Evolutionary conservation across 2,797 vertebrate species (phyloP).

Genomic region (Chlorospingus flavigularis): DNA sequence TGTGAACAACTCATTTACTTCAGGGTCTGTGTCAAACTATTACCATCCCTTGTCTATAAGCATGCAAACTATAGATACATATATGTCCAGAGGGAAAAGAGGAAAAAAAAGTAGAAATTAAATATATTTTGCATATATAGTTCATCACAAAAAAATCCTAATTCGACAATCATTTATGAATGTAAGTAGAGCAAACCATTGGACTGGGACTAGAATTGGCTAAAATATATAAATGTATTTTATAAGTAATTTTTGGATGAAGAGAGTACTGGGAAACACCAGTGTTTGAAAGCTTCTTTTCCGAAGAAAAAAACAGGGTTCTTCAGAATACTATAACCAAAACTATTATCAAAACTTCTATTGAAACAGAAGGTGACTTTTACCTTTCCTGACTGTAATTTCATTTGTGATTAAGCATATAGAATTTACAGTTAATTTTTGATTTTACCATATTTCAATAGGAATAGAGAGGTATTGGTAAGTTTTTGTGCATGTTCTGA

Average conservation of each 20-base stretch:
- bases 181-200: not conserved
- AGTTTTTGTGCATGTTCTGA: not conserved
- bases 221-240: not conserved
- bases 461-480: not conserved
- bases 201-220: not conserved
- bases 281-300: not conserved
- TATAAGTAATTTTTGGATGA: not conserved
- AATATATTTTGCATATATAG: not conserved
- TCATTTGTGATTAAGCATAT: not conserved
- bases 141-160: not conserved
- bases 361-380: not conserved
- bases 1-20: not conserved
- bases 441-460: not conserved
- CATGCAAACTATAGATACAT: not conserved
- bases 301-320: not conserved
- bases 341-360: not conserved
- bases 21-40: not conserved
- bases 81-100: not conserved
- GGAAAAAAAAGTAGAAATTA: not conserved
- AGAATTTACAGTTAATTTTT: not conserved
- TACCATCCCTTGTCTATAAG: not conserved
- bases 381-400: not conserved
- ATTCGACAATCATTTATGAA: not conserved
- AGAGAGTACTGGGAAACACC: not conserved
- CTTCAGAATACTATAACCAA: not conserved